Evolutionary conservation across 2,113 vertebrate species (phyloP).

Genomic region (Lynx canadensis): DNA sequence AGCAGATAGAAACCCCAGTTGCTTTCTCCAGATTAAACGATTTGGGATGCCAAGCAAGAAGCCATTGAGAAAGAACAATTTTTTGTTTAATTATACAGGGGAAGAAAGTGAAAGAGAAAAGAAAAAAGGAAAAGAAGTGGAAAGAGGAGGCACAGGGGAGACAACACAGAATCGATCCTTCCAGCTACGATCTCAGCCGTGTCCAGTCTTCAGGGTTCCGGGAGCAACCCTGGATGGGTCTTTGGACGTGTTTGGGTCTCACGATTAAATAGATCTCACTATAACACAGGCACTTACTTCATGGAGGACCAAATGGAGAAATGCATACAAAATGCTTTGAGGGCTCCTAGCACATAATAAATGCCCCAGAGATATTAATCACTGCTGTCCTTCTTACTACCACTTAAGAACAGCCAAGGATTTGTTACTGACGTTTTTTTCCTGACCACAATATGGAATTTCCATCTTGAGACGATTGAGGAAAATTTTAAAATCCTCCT

Average conservation of each 20-base stretch:
- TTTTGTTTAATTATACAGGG: too few species aligned
- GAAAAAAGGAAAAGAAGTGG: too few species aligned
- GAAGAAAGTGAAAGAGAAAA: not conserved
- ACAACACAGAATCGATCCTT: not conserved
- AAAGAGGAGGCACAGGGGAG: not conserved
- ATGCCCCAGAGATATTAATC: not conserved
- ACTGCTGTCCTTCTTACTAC: too few species aligned
- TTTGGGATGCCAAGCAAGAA: not conserved
- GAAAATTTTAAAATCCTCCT: not conserved
- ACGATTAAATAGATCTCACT: not conserved
- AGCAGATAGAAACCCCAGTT: not conserved
- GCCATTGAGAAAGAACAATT: not conserved
- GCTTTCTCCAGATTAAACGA: not conserved
- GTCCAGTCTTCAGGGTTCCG: not conserved
- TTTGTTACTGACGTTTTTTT: not conserved
- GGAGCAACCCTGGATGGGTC: not conserved
- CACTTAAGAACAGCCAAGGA: not conserved
- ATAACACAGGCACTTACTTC: not conserved
- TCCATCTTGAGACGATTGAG: not conserved
- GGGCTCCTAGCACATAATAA: too few species aligned
- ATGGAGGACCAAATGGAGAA: not conserved
- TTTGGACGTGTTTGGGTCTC: not conserved
- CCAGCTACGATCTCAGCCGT: fast-evolving
- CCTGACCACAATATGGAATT: not conserved
- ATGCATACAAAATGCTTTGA: not conserved